Conservation (phyloP, 2,113 vertebrate species). For the Paradoxurus hermaphroditus region DNA sequence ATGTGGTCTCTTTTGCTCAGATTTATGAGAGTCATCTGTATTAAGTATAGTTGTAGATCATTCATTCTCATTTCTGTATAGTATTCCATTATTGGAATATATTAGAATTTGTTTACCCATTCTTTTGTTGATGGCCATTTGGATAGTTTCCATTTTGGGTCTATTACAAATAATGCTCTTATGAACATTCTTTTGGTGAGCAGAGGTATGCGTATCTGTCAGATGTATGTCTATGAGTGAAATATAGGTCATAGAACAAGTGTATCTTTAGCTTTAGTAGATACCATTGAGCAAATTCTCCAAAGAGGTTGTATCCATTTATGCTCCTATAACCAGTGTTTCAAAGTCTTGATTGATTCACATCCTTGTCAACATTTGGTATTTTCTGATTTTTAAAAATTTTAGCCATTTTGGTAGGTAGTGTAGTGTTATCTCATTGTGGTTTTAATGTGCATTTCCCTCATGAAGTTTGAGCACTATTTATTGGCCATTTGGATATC, state of each 20-base stretch:
- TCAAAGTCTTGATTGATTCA: not conserved
- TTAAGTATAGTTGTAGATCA: not conserved
- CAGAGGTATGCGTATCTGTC: not conserved
- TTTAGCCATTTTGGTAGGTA: not conserved
- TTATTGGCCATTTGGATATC: not conserved
- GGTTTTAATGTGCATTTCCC: not conserved
- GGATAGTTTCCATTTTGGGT: not conserved
- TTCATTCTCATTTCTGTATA: not conserved
- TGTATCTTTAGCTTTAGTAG: not conserved
- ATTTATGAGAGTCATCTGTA: not conserved
- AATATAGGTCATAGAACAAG: not conserved
- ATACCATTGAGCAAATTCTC: not conserved
- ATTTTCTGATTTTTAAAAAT: constrained; percentile 10
- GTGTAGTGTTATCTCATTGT: not conserved
- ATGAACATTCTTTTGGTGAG: not conserved
- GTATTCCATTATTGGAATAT: not conserved
- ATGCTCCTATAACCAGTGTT: not conserved
- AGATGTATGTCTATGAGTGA: not conserved
- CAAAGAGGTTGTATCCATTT: not conserved
- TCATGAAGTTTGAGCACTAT: not conserved
- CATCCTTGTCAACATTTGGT: not conserved
- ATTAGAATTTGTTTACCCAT: not conserved
- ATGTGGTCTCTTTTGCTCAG: not conserved
- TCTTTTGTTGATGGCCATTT: not conserved
- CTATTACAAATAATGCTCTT: not conserved